phyloP scores from a whole-genome alignment of 1,140 invertebrate genomes.

The Scaptomyza graminum region DNA sequence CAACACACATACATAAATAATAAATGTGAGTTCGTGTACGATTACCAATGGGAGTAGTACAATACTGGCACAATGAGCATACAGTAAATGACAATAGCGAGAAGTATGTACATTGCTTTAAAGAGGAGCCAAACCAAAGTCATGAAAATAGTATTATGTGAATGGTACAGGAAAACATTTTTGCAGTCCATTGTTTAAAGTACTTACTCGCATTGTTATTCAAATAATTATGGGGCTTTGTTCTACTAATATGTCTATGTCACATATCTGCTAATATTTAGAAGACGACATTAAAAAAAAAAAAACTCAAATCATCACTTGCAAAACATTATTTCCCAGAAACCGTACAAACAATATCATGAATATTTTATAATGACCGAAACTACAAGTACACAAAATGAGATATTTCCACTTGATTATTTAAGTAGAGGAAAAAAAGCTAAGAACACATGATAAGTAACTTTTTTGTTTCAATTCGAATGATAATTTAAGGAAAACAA shows the following conservation, averaged over 20 bases:
- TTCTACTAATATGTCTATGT: constrained; percentile 17
- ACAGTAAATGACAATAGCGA: constrained; percentile 45
- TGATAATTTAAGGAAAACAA: constrained; percentile 21
- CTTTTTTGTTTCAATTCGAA: constrained; percentile 1
- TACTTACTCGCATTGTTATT: constrained; percentile 37
- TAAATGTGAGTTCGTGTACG: constrained; percentile 24
- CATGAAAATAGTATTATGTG: constrained; percentile 17
- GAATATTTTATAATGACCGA: not conserved
- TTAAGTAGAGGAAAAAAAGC: not conserved
- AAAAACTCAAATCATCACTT: not conserved
- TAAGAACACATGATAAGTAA: constrained; percentile 6
- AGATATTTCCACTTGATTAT: not conserved
- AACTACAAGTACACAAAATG: not conserved
- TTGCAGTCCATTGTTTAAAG: constrained; percentile 50
- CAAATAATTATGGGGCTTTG: constrained; percentile 43
- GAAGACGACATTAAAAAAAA: constrained; percentile 6
- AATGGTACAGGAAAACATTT: constrained; percentile 34
- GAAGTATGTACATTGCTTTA: constrained; percentile 26
- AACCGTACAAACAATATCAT: constrained; percentile 1
- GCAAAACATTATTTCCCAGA: constrained; percentile 8
- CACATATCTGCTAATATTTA: not conserved
- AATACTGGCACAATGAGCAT: constrained; percentile 16
- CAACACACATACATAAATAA: constrained; percentile 9
- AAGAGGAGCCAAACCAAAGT: constrained; percentile 25
- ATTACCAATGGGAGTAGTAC: constrained; percentile 18